Evolutionary conservation across 2,113 vertebrate genomes (phyloP), one percentile per base, ranked within the genome.

Genomic region (Maccullochella peelii): DNA sequence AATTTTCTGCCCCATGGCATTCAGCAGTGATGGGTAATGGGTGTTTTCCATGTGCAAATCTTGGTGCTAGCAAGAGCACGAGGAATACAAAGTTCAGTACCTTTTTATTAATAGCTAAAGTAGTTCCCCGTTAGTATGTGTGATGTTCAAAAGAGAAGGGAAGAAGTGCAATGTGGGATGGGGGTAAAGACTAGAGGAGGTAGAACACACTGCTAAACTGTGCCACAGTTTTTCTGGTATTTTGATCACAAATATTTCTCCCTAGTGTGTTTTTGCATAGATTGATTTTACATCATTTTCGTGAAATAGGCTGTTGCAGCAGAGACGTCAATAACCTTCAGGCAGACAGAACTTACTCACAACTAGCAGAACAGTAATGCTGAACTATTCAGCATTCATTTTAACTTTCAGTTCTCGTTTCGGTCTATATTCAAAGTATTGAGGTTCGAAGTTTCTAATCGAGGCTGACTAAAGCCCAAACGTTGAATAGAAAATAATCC

Each of bases 281-380:
- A 77, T 71, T 70, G 76, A 89, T 80, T 85, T 85, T 5, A 47
- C 62, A 33, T 76, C 54, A 58, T 54, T 61, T 42, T 27, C 4
- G 21, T 23, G 57, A 77, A 73, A 77, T 66, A 67, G 72, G n/a
- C 49, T 6, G 36, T 25, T 16, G 49, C 25, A 36, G 59, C 49
- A 30, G 58, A 67, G 73, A 70, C 23, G 47, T 66, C 58, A 23
- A 77, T 91, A 74, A 80, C 70, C 61, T 81, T 75, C 49, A 66
- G 50, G 52, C 50, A 25, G 74, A 63, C 5, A 63, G 44, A 79
- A 72, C 30, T 38, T 47, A 9, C 62, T 27, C 33, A 4, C 23
- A 3, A 75, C 18, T 8, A 20, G 67, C 33, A 8, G 62, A 73
- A 40, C 44, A 4, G 57, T 52, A 66, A 74, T 18, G 47, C 58